These are phyloP conservation scores for Microcebus griseorufus DNA, from an alignment of 2,113 vertebrate species.

Conservation along the genomic window DNA sequence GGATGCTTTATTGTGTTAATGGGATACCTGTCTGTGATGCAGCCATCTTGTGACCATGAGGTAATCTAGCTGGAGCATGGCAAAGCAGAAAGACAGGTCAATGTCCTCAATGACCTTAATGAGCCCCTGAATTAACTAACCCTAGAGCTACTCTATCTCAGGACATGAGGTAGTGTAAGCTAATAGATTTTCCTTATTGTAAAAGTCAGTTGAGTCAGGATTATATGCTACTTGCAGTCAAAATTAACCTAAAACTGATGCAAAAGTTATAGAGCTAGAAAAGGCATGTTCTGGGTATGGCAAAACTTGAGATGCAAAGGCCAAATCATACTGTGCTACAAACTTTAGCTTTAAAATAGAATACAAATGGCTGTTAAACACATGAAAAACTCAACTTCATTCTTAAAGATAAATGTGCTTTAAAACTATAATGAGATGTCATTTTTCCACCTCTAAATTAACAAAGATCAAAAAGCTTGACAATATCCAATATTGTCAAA, in stretches of 20 bases:
- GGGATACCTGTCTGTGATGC: background rate
- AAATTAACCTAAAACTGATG: slow-evolving; percentile 40
- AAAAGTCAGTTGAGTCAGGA: background rate
- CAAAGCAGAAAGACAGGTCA: background rate
- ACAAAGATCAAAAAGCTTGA: background rate
- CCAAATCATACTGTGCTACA: background rate
- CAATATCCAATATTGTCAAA: background rate
- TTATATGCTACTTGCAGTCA: background rate
- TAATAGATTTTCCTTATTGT: background rate
- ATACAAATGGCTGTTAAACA: background rate
- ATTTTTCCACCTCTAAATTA: background rate
- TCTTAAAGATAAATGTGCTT: slow-evolving; percentile 39
- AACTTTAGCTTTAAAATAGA: slow-evolving; percentile 19
- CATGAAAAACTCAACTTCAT: background rate
- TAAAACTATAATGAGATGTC: background rate
- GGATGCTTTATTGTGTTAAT: background rate
- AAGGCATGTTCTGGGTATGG: background rate
- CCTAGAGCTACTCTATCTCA: background rate
- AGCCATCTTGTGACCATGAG: background rate
- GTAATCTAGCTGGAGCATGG: background rate
- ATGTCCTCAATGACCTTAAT: background rate
- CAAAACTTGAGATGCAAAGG: background rate
- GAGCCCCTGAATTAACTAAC: background rate
- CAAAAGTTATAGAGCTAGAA: background rate
- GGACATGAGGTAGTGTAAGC: background rate